Conservation (phyloP, 2,888 invertebrate species). For the Aleiodes alternator region DNA sequence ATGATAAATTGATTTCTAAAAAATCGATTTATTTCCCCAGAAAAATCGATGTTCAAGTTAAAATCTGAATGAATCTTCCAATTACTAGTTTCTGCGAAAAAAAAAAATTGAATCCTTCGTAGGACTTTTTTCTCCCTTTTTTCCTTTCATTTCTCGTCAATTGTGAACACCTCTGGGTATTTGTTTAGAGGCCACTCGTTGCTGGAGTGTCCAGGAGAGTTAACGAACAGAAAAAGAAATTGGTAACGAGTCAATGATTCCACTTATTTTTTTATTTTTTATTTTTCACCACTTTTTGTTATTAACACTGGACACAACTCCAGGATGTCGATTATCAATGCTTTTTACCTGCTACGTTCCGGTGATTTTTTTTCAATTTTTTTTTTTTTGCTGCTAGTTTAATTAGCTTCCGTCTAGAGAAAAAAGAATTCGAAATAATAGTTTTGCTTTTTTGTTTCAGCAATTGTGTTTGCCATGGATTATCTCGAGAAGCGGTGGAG, state of each 20-base stretch:
- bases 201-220: neutral
- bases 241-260: conserved; percentile 18
- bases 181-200: conserved; percentile 27
- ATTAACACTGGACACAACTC: conserved; percentile 20
- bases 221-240: neutral
- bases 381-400: conserved; percentile 5
- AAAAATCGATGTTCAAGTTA: too few species aligned
- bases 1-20: too few species aligned
- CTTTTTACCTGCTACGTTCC: conserved; percentile 62
- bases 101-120: neutral
- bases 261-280: conserved; percentile 7
- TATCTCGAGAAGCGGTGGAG: too few species aligned
- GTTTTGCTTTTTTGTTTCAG: neutral
- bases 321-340: conserved; percentile 74
- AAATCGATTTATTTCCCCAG: too few species aligned
- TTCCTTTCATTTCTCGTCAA: conserved; percentile 3
- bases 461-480: too few species aligned
- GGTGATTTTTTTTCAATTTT: neutral
- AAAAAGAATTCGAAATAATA: conserved; percentile 1
- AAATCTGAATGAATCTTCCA: too few species aligned
- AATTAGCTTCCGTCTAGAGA: conserved; percentile 24
- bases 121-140: conserved; percentile 3
- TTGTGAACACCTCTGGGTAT: conserved; percentile 24
- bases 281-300: neutral
- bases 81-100: too few species aligned